phyloP scores from a whole-genome alignment of 2,888 invertebrate genomes.

The Stenurella melanura region DNA sequence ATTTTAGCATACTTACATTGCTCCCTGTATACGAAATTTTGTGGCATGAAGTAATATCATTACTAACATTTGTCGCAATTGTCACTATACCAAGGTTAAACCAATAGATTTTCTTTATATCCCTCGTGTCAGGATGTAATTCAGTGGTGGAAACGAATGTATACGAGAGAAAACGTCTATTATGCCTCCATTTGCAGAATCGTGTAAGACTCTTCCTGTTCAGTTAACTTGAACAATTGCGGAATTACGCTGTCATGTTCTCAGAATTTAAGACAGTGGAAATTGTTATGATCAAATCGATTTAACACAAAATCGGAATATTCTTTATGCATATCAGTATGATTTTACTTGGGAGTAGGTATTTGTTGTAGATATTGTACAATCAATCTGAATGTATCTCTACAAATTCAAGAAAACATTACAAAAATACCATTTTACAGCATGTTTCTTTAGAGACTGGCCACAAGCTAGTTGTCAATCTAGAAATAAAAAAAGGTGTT shows the following conservation, averaged over 20 bases:
- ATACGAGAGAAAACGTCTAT: constrained; percentile 57
- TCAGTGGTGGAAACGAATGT: constrained; percentile 56
- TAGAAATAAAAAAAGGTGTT: too few relatives aligned
- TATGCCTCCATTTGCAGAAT: constrained; percentile 58
- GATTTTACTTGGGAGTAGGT: not conserved
- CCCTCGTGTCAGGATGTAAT: constrained; percentile 58
- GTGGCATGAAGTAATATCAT: too few relatives aligned
- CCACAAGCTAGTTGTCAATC: too few relatives aligned
- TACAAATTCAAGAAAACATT: not conserved
- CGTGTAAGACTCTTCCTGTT: constrained; percentile 57
- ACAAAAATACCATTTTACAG: too few relatives aligned
- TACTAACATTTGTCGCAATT: not conserved
- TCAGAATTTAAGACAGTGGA: constrained; percentile 51
- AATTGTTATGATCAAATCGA: constrained; percentile 52
- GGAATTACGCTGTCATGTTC: constrained; percentile 60
- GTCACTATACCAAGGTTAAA: constrained; percentile 57
- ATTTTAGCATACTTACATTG: too few relatives aligned
- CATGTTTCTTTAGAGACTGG: too few relatives aligned
- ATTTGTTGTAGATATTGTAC: not conserved
- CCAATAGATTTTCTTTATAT: constrained; percentile 61
- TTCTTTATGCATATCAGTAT: constrained; percentile 22
- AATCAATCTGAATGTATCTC: not conserved
- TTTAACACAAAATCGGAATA: constrained; percentile 33
- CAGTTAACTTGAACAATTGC: constrained; percentile 62
- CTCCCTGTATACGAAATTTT: too few relatives aligned